Conservation (phyloP, 2,113 vertebrate species). For the Gobiocypris rarus region DNA sequence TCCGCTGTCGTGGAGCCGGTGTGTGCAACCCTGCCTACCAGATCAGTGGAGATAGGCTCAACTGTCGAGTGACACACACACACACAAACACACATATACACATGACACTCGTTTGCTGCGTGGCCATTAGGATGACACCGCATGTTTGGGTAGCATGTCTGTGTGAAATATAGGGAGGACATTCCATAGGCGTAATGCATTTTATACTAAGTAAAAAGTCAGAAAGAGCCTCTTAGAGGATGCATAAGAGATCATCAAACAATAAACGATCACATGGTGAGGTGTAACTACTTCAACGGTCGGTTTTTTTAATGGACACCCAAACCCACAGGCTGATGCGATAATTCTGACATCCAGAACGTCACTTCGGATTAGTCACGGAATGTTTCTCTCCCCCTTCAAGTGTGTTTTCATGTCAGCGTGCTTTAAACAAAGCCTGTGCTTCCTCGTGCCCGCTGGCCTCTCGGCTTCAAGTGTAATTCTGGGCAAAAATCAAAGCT, state of each 20-base stretch:
- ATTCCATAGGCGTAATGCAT: too few relatives aligned
- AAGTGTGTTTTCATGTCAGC: slow-evolving; percentile 58
- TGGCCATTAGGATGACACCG: too few relatives aligned
- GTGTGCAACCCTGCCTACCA: too few relatives aligned
- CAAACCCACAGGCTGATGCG: slow-evolving; percentile 72
- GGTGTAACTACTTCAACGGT: slow-evolving; percentile 58
- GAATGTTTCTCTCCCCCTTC: slow-evolving; percentile 60
- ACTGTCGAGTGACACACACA: too few relatives aligned
- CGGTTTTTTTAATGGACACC: slow-evolving; percentile 69
- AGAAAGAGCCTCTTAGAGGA: not conserved
- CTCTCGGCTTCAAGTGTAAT: not conserved
- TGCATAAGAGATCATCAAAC: not conserved
- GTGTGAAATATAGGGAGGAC: too few relatives aligned
- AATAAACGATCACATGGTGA: not conserved
- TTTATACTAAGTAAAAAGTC: too few relatives aligned
- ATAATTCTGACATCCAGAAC: slow-evolving; percentile 74
- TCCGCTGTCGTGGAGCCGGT: slow-evolving; percentile 65
- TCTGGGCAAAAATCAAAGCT: slow-evolving; percentile 33
- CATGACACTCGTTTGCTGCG: too few relatives aligned
- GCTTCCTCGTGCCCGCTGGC: slow-evolving; percentile 26
- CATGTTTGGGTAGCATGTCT: too few relatives aligned
- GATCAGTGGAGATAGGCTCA: slow-evolving; percentile 68
- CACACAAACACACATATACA: too few relatives aligned
- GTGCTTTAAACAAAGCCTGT: slow-evolving; percentile 48
- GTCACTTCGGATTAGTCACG: slow-evolving; percentile 70